phyloP scores from a whole-genome alignment of 2,888 invertebrate genomes.

The Metellina segmentata region DNA sequence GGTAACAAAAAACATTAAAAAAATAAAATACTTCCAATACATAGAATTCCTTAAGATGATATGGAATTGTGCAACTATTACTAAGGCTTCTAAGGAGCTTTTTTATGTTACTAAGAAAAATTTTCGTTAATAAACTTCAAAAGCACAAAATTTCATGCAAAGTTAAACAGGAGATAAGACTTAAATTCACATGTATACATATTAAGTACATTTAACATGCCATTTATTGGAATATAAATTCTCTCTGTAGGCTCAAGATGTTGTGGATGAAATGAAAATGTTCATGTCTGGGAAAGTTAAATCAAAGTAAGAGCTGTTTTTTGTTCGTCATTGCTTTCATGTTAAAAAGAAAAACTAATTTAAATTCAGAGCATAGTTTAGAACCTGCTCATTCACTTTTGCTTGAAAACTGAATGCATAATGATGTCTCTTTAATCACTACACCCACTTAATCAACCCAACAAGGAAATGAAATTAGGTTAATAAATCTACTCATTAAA shows the following conservation, averaged over 20 bases:
- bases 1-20: too few relatives aligned
- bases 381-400: neutral
- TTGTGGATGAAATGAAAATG: conserved; percentile 83
- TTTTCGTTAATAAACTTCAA: too few relatives aligned
- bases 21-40: too few relatives aligned
- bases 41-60: too few relatives aligned
- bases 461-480: conserved; percentile 27
- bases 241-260: conserved; percentile 79
- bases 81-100: too few relatives aligned
- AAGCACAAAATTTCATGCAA: too few relatives aligned
- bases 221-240: conserved; percentile 6
- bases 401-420: neutral
- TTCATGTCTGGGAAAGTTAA: conserved; percentile 85
- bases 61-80: too few relatives aligned
- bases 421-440: neutral
- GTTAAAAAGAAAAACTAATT: neutral
- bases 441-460: neutral
- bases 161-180: too few relatives aligned
- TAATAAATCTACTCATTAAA: conserved; percentile 10
- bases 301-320: conserved; percentile 59
- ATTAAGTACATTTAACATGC: neutral
- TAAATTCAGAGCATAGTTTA: neutral
- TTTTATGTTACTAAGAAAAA: too few relatives aligned
- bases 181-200: too few relatives aligned
- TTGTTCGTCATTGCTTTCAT: neutral